Percentiles rank a stretch among this genome's conserved stretches.
These are phyloP conservation scores for Nebria ingens DNA, from an alignment of 1,140 invertebrate genomes.

Conservation along the genomic window DNA sequence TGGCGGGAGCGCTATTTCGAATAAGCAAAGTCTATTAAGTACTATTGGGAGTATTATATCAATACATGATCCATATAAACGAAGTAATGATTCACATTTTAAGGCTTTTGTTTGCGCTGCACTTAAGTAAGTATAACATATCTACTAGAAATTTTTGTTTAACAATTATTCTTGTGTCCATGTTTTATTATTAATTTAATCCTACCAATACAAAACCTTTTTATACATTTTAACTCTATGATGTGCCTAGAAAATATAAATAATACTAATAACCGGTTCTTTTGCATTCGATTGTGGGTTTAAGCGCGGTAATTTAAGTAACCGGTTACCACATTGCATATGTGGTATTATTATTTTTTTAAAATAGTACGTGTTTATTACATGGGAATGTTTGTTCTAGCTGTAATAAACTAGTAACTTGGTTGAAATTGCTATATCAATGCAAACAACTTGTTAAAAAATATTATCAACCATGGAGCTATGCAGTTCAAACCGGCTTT, in stretches of 20 bases:
- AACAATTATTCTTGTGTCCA: no score
- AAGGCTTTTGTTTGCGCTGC: constrained; percentile 96
- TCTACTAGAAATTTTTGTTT: no score
- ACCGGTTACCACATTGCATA: not conserved
- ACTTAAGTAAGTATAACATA: constrained; percentile 66
- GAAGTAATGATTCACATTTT: constrained; percentile 93
- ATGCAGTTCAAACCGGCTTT: constrained; percentile 90
- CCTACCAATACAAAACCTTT: no score
- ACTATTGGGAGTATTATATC: constrained; percentile 87
- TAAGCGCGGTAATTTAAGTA: no score
- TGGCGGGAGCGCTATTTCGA: constrained; percentile 70
- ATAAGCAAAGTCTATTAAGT: constrained; percentile 84
- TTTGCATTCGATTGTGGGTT: no score
- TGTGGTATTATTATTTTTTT: not conserved
- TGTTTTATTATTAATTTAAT: no score
- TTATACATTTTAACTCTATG: no score
- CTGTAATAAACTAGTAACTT: constrained; percentile 79
- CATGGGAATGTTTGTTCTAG: constrained; percentile 42
- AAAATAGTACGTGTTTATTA: not conserved
- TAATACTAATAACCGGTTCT: no score
- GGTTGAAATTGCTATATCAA: constrained; percentile 88
- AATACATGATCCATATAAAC: constrained; percentile 83
- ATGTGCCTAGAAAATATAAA: no score
- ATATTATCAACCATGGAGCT: constrained; percentile 92
- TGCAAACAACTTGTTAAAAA: constrained; percentile 78